phyloP scores from a whole-genome alignment of 2,888 invertebrate species.

The Polyploca ridens region DNA sequence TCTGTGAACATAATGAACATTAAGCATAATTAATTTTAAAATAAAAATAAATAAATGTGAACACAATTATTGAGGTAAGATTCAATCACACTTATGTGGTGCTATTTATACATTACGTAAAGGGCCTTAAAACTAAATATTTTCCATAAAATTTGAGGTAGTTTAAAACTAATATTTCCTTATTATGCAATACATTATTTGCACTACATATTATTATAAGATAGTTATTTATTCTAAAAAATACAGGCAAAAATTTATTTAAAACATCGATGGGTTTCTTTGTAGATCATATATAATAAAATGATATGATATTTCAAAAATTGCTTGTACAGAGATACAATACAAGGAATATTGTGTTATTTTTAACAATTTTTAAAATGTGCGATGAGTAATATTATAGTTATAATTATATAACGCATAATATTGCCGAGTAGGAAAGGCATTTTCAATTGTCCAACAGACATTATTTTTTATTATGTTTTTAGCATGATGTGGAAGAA shows the following conservation, averaged over 20 bases:
- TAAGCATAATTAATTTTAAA: neutral
- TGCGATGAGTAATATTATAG: neutral
- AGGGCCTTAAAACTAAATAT: conserved; percentile 8
- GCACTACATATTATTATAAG: neutral
- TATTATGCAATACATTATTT: neutral
- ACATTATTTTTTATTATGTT: no score
- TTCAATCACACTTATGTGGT: neutral
- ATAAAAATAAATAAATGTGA: neutral
- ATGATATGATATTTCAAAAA: conserved; percentile 4
- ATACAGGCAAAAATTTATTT: neutral
- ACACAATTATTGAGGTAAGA: conserved; percentile 4
- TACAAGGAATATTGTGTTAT: neutral
- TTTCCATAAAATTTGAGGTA: conserved; percentile 3
- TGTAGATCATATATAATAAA: conserved; percentile 1
- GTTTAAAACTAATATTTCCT: neutral
- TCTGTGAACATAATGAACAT: neutral
- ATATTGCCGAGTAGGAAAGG: neutral
- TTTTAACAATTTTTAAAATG: no score
- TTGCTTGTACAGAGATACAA: conserved; percentile 2
- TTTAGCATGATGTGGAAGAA: no score
- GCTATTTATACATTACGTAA: neutral
- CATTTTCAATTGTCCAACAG: no score
- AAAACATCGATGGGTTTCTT: conserved; percentile 8
- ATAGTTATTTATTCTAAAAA: neutral
- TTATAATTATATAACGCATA: neutral